Evolutionary conservation across 2,113 vertebrate genomes (phyloP), one percentile per base, ranked within the genome.

Genomic region (Gallinago paraguaiae): DNA sequence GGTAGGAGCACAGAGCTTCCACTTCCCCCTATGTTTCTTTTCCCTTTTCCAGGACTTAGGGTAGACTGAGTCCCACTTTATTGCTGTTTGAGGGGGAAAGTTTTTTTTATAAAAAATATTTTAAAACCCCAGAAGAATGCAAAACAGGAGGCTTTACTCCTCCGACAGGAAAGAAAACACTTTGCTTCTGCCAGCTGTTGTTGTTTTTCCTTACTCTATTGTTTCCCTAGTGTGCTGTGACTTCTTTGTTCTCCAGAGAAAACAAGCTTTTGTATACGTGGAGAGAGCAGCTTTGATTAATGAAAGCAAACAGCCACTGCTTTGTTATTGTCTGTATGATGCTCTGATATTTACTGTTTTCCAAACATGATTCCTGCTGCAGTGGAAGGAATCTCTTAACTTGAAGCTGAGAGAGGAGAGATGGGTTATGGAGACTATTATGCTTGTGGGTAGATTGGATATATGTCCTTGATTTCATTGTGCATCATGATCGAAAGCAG

Each of bases 111-210:
- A 22, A 28, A 18, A 63, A 64, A 56, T 39, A 6, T 46, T 46
- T 10, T 31, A 31, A 10, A 11, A 53, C 63, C 4, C 17, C 12
- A 50, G 41, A 70, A 91, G 35, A 6, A 1, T 9, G 46, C 61
- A 87, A 92, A 96, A 37, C 83, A 87, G 83, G 86, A 94, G 92
- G 54, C 60, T 72, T 97, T 92, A 69, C n/a, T 88, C 69, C 93
- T 95, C 64, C 51, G 93, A 71, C 83, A 94, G 95, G 95, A 96
- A 97, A 96, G 86, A 94, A 94, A 96, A 94, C 90, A 78, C 70
- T 96, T 94, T 61, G 90, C 83, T 88, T 86, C 57, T 93, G 86
- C 93, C 93, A 92, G 88, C 92, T 96, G 95, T 92, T 96, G 89
- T 95, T 97, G 80, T 96, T 96, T 93, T 96, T 82, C 93, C 67